Percentiles rank a stretch among this genome's conserved stretches.
Evolutionary conservation across 2,888 invertebrate species (phyloP).

Genomic region (Agrochola litura): DNA sequence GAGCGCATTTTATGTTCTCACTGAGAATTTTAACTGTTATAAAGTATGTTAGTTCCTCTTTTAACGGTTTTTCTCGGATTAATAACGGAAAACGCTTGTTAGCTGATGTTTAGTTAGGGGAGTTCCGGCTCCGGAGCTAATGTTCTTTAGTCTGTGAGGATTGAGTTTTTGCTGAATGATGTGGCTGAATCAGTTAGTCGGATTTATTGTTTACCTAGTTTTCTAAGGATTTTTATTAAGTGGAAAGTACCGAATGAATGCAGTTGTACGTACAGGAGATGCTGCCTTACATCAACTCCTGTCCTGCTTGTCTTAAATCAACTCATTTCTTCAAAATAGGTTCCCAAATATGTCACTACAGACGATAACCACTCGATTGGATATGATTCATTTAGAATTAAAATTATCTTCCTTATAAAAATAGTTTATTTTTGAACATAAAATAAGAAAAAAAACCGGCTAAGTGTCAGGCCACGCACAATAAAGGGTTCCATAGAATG

Average conservation of each 20-base stretch:
- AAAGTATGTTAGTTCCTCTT: slow-evolving; percentile 12
- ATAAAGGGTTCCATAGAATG: too few species aligned
- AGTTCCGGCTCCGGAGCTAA: slow-evolving; percentile 14
- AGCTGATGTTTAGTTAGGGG: slow-evolving; percentile 26
- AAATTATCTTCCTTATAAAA: too few species aligned
- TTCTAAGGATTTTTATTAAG: background rate
- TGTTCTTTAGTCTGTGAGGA: background rate
- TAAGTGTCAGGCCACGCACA: too few species aligned
- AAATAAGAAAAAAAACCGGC: background rate
- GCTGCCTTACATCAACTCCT: too few species aligned
- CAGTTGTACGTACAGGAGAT: background rate
- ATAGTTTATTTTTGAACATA: background rate
- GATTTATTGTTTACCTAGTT: background rate
- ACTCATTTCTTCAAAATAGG: background rate
- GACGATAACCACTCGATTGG: background rate
- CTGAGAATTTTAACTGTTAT: slow-evolving; percentile 36
- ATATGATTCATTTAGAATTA: background rate
- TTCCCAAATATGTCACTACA: background rate
- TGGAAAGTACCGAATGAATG: background rate
- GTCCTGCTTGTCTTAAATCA: background rate
- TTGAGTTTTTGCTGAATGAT: slow-evolving; percentile 20
- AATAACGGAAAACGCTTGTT: slow-evolving; percentile 26
- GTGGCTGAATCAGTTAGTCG: background rate
- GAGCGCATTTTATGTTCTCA: slow-evolving; percentile 35
- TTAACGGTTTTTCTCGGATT: slow-evolving; percentile 25